Conservation (phyloP, 2,888 invertebrate genomes). For the Uropetala carovei region DNA sequence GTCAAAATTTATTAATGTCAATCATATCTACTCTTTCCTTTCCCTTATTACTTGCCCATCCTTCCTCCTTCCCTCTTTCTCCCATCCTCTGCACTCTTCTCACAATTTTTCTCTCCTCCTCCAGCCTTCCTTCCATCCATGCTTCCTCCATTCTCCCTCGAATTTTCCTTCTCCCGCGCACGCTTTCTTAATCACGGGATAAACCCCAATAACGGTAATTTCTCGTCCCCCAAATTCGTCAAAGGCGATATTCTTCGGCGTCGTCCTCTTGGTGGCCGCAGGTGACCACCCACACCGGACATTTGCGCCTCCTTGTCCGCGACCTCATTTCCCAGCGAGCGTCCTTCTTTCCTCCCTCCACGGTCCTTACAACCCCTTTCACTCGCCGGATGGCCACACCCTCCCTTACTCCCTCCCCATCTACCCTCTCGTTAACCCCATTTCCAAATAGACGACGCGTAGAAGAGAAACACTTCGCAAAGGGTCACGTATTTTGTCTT, state of each 20-base stretch:
- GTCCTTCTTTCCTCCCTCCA: neutral
- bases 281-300: conserved; percentile 47
- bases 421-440: conserved; percentile 35
- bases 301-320: neutral
- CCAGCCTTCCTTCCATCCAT: no score
- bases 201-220: conserved; percentile 25
- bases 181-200: neutral
- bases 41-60: no score
- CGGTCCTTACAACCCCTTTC: neutral
- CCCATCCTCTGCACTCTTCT: neutral
- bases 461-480: neutral
- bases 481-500: neutral
- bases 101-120: neutral
- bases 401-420: neutral
- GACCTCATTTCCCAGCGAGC: conserved; percentile 38
- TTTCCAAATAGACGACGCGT: neutral
- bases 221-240: conserved; percentile 10
- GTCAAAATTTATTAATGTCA: no score
- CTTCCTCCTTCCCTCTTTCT: neutral
- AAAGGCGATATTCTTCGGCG: neutral
- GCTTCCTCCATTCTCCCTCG: neutral
- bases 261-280: conserved; percentile 25
- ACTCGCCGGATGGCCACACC: neutral
- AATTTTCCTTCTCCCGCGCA: neutral
- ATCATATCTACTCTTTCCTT: no score